Evolutionary conservation across 2,113 vertebrate genomes (phyloP), one percentile per base, ranked within the genome.

Genomic region (Helogale parvula): DNA sequence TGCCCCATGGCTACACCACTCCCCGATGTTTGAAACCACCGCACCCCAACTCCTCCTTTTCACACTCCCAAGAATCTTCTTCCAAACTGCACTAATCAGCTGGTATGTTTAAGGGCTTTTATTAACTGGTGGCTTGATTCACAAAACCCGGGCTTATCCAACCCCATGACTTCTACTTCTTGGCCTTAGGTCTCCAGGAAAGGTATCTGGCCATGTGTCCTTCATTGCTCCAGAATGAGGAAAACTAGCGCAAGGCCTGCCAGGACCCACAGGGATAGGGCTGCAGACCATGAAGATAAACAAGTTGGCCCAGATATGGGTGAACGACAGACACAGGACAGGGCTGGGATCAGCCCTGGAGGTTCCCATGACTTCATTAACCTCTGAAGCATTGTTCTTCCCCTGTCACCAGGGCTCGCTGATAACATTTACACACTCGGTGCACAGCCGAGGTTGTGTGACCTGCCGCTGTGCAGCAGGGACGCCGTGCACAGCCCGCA

Each of bases 291-390:
- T 68, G 3, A 57, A 96, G 82, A 91, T 72, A 97, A 94, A 93
- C 88, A 85, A 60, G 45, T 41, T 16, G 47, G 45, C 81, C 23
- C 57, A 84, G 85, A 85, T n/a, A 77, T 0, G 25, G 74, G 71
- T 16, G 23, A 74, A 71, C 19, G 52, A 63, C 72, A 74, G 88
- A 82, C 31, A 45, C 3, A 2, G 83, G 77, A 33, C 0, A 29
- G 41, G 71, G 45, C 88, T 57, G 52, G 92, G 91, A 72, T 45
- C 47, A 52, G 85, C 54, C 7, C 66, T 41, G 35, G 92, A 95
- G 63, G 97, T 95, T 97, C 97, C 97, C 96, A 96, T 90, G 98
- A 97, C 92, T 95, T 96, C 96, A 80, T 66, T 93, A 86, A 96
- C 97, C 94, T 97, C 96, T 66, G 68, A 66, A 92, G 82, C 94